Percentiles rank a stretch among this genome's conserved stretches.
Evolutionary conservation across 2,113 vertebrate genomes (phyloP).

Genomic region (Cricetomys ansorgei): DNA sequence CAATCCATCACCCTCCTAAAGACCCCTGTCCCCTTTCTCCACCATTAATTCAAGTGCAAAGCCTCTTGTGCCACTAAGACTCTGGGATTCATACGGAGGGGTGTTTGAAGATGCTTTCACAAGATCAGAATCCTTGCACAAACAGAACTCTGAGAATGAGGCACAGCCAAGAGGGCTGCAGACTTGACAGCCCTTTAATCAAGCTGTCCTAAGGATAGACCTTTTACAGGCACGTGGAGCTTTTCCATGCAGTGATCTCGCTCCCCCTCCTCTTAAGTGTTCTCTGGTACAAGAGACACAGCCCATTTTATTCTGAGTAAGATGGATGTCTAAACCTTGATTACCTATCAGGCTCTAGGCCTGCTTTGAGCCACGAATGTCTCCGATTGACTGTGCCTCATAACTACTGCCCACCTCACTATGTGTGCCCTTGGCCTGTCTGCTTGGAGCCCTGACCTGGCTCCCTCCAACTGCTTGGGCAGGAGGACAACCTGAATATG

Average conservation of each 20-base stretch:
- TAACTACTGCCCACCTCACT: background rate
- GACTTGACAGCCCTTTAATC: background rate
- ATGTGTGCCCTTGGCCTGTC: constrained; percentile 50
- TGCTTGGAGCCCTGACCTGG: constrained; percentile 52
- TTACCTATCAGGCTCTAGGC: background rate
- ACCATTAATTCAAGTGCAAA: background rate
- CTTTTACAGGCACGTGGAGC: background rate
- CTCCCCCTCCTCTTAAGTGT: background rate
- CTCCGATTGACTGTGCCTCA: background rate
- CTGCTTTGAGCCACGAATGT: background rate
- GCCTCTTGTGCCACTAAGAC: background rate
- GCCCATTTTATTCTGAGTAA: background rate
- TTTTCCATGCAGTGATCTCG: background rate
- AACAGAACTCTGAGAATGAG: background rate
- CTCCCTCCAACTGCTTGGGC: constrained; percentile 53
- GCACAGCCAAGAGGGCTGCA: background rate
- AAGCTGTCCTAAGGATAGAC: background rate
- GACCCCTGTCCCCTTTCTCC: background rate
- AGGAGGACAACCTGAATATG: constrained; percentile 64
- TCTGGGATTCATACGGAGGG: background rate
- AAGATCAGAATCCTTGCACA: background rate
- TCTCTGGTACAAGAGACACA: background rate
- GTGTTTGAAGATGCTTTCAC: background rate
- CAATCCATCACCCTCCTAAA: background rate
- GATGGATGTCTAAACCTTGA: background rate